phyloP scores from a whole-genome alignment of 30 jellyfish, hydroid and myxozoan genomes.

The Rhopilema esculentum region DNA sequence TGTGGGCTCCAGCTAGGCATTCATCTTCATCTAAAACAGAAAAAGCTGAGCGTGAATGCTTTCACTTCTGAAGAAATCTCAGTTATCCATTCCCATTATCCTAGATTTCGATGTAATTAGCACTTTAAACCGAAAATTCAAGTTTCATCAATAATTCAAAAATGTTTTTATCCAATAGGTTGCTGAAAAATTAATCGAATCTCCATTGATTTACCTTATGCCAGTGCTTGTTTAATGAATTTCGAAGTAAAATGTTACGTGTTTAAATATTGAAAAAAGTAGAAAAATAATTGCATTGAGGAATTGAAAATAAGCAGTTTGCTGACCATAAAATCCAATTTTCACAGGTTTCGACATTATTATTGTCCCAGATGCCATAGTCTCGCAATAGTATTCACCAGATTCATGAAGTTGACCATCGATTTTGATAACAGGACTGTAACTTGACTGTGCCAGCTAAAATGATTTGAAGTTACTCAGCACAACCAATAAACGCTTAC shows the following conservation, averaged over 20 bases:
- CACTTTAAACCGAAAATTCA: background rate
- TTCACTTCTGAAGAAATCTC: background rate
- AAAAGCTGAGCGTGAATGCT: background rate
- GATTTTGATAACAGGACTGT: background rate
- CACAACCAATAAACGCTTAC: no score
- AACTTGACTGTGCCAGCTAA: slow-evolving; percentile 22
- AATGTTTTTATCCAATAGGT: background rate
- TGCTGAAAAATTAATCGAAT: background rate
- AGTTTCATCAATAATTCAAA: background rate
- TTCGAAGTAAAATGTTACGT: background rate
- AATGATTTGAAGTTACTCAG: background rate
- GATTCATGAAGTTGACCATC: slow-evolving; percentile 16
- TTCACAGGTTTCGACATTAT: slow-evolving; percentile 44
- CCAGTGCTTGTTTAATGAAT: background rate
- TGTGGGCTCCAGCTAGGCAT: slow-evolving; percentile 20
- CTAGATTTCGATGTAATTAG: background rate
- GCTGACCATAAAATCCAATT: slow-evolving; percentile 36
- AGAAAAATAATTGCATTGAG: background rate
- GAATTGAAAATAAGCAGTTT: background rate
- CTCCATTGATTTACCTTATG: background rate
- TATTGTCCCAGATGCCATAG: slow-evolving; percentile 22
- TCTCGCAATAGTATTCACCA: slow-evolving; percentile 67
- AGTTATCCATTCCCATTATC: background rate
- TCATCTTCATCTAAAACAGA: slow-evolving; percentile 20
- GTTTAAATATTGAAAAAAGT: background rate